Evolutionary conservation across 2,888 invertebrate species (phyloP).

Genomic region (Caenorhabditis sp.): DNA sequence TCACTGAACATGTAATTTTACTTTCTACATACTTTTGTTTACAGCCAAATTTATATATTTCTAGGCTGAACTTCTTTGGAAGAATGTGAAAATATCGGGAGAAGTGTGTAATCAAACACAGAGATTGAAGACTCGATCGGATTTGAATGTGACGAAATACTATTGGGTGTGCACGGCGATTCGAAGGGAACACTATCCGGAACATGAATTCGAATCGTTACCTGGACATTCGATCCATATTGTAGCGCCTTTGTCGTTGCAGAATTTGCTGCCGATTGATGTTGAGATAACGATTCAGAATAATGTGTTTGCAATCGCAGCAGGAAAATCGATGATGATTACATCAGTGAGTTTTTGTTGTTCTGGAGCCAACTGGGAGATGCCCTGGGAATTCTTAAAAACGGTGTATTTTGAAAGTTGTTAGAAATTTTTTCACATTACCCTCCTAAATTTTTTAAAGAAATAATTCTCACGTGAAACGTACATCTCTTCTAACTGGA

Average conservation of each 20-base stretch:
- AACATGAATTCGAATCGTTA: conserved; percentile 72
- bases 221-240: conserved; percentile 88
- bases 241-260: conserved; percentile 80
- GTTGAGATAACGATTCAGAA: conserved; percentile 71
- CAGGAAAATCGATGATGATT: conserved; percentile 73
- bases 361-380: no score
- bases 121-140: conserved; percentile 29
- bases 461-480: no score
- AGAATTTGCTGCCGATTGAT: conserved; percentile 83
- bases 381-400: no score
- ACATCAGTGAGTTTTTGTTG: conserved; percentile 36
- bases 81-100: conserved; percentile 36
- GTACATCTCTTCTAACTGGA: no score
- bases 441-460: no score
- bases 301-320: conserved; percentile 70
- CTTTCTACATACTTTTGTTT: no score
- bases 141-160: conserved; percentile 21
- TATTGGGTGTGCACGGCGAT: conserved; percentile 83
- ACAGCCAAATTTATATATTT: neutral
- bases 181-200: conserved; percentile 79
- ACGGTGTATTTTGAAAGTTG: no score
- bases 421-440: no score
- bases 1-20: conserved; percentile 19
- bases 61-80: conserved; percentile 44
- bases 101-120: conserved; percentile 44